A percentile compares a stretch with the other conserved stretches of the same genome.
Evolutionary conservation across 2,113 vertebrate species (phyloP).

Genomic region (Tenebrosternarchus preto): DNA sequence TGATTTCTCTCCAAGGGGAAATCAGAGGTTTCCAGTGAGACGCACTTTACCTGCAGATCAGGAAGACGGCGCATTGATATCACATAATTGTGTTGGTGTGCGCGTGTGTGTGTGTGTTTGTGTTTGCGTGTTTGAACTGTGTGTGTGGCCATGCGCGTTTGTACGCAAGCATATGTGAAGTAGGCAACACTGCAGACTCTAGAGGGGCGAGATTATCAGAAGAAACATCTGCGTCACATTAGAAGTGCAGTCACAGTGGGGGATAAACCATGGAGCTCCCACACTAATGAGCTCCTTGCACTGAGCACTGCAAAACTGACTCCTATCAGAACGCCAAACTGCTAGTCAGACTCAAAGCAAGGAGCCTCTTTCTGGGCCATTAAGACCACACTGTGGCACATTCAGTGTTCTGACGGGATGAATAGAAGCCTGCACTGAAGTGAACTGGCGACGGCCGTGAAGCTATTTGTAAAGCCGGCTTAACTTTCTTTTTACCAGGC

Average conservation of each 20-base stretch:
- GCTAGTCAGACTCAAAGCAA: slow-evolving; percentile 44
- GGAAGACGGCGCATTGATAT: slow-evolving; percentile 60
- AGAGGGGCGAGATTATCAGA: slow-evolving; percentile 55
- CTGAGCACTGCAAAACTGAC: slow-evolving; percentile 39
- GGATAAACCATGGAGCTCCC: slow-evolving; percentile 47
- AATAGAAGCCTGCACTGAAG: not conserved
- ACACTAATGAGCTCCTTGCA: slow-evolving; percentile 54
- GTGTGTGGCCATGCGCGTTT: slow-evolving; percentile 33
- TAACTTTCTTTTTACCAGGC: not conserved
- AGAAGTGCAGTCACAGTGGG: slow-evolving; percentile 49
- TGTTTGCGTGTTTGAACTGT: slow-evolving; percentile 34
- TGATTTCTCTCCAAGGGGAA: slow-evolving; percentile 66
- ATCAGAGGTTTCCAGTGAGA: slow-evolving; percentile 62
- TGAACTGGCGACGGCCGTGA: not conserved
- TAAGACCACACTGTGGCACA: slow-evolving; percentile 17
- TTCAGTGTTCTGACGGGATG: not conserved
- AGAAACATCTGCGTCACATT: slow-evolving; percentile 59
- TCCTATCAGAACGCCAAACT: slow-evolving; percentile 37
- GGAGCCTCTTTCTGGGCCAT: slow-evolving; percentile 21
- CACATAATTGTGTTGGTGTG: slow-evolving; percentile 25
- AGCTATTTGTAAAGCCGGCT: not conserved
- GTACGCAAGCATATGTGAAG: slow-evolving; percentile 38
- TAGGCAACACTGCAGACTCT: slow-evolving; percentile 47
- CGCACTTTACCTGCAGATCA: slow-evolving; percentile 60
- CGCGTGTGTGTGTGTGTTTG: slow-evolving; percentile 19